Evolutionary conservation across 2,888 invertebrate genomes (phyloP).

Genomic region (Drosophila kanekoi): DNA sequence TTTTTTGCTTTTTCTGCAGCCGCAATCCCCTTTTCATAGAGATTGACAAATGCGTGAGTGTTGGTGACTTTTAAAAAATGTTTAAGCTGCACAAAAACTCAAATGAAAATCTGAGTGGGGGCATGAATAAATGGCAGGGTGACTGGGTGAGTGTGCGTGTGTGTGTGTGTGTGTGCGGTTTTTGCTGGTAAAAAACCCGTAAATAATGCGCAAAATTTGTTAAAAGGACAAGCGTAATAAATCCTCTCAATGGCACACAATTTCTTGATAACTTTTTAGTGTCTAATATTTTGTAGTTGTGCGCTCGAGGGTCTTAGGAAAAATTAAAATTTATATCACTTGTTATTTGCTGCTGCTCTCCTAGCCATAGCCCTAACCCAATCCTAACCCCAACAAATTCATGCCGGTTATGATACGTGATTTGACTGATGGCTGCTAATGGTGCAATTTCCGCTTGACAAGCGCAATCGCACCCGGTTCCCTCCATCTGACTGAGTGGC

Average conservation of each 20-base stretch:
- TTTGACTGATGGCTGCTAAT: constrained; percentile 61
- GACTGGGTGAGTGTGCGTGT: constrained; percentile 8
- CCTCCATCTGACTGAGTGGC: constrained; percentile 9
- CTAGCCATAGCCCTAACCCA: not conserved
- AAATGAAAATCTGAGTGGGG: constrained; percentile 62
- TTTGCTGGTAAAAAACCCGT: constrained; percentile 51
- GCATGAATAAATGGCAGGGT: constrained; percentile 47
- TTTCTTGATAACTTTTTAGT: constrained; percentile 77
- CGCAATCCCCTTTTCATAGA: constrained; percentile 65
- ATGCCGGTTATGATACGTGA: constrained; percentile 58
- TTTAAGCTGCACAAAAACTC: constrained; percentile 74
- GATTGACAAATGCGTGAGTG: constrained; percentile 79
- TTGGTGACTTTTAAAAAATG: constrained; percentile 80
- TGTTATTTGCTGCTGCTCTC: constrained; percentile 42
- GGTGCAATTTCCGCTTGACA: constrained; percentile 51
- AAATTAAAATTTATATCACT: constrained; percentile 69
- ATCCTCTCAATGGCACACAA: constrained; percentile 77
- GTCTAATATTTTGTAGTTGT: constrained; percentile 58
- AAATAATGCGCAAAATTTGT: constrained; percentile 81
- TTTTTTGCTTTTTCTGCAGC: constrained; percentile 18
- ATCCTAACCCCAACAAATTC: constrained; percentile 44
- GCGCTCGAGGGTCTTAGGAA: constrained; percentile 30
- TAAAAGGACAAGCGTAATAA: constrained; percentile 79
- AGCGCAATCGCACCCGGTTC: constrained; percentile 5
- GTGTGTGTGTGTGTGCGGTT: constrained; percentile 29